Base-by-base conservation (phyloP, 2,113 vertebrate species). In the Mesembrinibis cayennensis region DNA sequence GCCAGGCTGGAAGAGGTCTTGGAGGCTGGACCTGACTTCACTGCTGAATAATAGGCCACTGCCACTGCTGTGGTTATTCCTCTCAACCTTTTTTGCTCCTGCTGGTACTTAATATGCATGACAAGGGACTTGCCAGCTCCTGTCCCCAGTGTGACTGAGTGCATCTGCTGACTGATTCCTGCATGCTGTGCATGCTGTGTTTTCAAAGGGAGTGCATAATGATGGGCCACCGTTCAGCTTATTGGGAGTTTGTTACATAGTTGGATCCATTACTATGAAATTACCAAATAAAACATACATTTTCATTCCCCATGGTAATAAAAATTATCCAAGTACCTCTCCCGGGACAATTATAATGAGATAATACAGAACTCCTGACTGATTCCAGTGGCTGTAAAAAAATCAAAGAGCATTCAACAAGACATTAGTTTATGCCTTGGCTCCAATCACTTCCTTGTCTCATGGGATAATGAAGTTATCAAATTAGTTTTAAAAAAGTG, bases 401-500 rank as follows among this genome's bases (percentile, higher is more conserved):
- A 89, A 96, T 89, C 91, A 91, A 89, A 97, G 91, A 82, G 67
- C 94, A 94, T 97, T 97, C 96, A 95, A 86, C 93, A 76, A 88
- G 71, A 92, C 95, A 95, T 97, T 96, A 97, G 92, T 62, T 67
- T 62, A 38, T 72, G 94, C 55, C 63, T 95, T 79, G 83, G 91
- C 96, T 96, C 88, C 90, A 91, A 87, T 85, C 67, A 44, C 53
- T 93, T 82, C 86, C 63, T n/a, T 62, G 66, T 93, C 96, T 97
- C 88, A 5, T 53, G 87, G 94, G 93, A 76, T 97, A 97, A 97
- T 96, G 91, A 95, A 96, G 89, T 97, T 96, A 97, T 72, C 93
- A 97, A 97, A 97, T 96, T 86, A 97, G 92, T 95, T 96, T 97
- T 96, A 87, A 96, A 97, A 97, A 95, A 86, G 90, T 92, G 94